phyloP scores from a whole-genome alignment of 1,140 invertebrate genomes.

The Pogonognathellus flavescens region DNA sequence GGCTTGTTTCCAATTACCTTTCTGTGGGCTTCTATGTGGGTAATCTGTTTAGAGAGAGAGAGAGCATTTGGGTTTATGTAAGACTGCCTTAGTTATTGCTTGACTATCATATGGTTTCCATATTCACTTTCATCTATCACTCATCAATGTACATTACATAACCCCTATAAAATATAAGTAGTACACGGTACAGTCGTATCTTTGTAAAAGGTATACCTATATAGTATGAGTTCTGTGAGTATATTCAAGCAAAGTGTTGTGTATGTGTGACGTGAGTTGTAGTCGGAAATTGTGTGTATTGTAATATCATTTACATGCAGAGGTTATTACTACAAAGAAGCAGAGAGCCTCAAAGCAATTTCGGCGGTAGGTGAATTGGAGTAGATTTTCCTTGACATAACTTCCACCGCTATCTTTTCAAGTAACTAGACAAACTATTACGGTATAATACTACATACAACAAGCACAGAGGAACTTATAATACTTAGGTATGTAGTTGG shows the following conservation, averaged over 20 bases:
- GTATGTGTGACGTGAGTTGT: too few relatives aligned
- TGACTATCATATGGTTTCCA: not conserved
- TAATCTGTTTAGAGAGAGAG: not conserved
- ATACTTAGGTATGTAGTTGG: too few relatives aligned
- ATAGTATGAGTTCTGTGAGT: not conserved
- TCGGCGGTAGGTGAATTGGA: slow-evolving; percentile 21
- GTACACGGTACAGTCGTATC: too few relatives aligned
- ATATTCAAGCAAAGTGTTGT: not conserved
- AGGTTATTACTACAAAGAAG: not conserved
- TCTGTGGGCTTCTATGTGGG: slow-evolving; percentile 28
- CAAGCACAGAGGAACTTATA: too few relatives aligned
- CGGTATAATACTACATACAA: too few relatives aligned
- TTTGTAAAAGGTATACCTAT: not conserved
- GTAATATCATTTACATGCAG: slow-evolving; percentile 2
- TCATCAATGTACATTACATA: slow-evolving; percentile 4
- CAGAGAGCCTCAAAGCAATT: slow-evolving; percentile 6
- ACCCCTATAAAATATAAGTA: too few relatives aligned
- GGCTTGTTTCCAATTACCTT: slow-evolving; percentile 27
- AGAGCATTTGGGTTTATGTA: not conserved
- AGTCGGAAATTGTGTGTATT: not conserved
- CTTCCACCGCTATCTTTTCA: slow-evolving; percentile 26
- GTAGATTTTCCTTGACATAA: slow-evolving; percentile 23
- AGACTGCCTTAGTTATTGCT: not conserved
- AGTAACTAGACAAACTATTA: too few relatives aligned
- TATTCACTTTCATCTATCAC: slow-evolving; percentile 26